Evolutionary conservation across 2,797 vertebrate species (phyloP).

Genomic region (Mastacembelus armatus): DNA sequence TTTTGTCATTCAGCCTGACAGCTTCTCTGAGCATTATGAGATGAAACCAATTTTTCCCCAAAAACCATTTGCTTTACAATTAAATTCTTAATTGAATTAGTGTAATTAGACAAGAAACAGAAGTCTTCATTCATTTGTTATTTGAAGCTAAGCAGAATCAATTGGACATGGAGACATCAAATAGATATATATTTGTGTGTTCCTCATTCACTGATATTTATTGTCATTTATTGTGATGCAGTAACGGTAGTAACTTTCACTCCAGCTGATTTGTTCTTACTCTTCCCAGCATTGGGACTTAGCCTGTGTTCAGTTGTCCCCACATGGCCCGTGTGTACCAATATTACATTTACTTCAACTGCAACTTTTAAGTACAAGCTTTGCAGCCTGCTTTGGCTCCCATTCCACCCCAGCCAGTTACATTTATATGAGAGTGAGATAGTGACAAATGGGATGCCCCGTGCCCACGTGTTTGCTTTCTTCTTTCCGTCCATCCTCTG

Average conservation of each 20-base stretch:
- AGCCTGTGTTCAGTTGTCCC: slow-evolving; percentile 18
- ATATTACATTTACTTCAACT: slow-evolving; percentile 51
- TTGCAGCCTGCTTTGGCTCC: slow-evolving; percentile 30
- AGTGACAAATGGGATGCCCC: slow-evolving; percentile 36
- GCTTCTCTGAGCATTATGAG: too few relatives aligned
- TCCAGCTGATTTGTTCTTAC: background rate
- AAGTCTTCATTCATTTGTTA: too few relatives aligned
- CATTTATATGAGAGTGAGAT: slow-evolving; percentile 5
- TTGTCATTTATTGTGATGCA: too few relatives aligned
- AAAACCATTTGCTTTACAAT: too few relatives aligned
- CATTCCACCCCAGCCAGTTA: slow-evolving; percentile 15
- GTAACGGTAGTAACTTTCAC: background rate
- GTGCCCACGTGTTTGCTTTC: background rate
- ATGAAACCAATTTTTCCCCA: too few relatives aligned
- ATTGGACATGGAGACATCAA: too few relatives aligned
- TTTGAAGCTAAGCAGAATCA: too few relatives aligned
- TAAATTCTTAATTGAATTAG: too few relatives aligned
- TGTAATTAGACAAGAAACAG: too few relatives aligned
- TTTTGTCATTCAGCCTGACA: too few relatives aligned
- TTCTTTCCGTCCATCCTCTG: background rate
- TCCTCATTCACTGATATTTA: too few relatives aligned
- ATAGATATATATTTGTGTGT: too few relatives aligned
- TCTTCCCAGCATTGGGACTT: slow-evolving; percentile 1
- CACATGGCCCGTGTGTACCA: slow-evolving; percentile 45
- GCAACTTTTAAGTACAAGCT: slow-evolving; percentile 27